phyloP scores from a whole-genome alignment of 1,140 invertebrate species.

The Trichonephila clavata region DNA sequence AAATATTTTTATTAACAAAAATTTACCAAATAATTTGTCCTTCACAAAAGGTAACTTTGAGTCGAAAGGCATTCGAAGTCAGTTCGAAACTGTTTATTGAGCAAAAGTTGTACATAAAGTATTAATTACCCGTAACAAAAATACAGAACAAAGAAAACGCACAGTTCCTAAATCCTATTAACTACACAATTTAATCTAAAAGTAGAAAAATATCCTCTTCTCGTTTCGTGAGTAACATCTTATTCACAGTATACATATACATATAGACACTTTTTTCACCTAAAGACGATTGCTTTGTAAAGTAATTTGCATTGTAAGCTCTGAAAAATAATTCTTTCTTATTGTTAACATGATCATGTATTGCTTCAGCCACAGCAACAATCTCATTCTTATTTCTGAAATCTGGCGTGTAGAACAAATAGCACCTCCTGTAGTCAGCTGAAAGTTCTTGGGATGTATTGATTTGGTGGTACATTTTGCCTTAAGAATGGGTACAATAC shows the following conservation, averaged over 20 bases:
- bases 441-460: neutral
- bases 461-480: slow-evolving; percentile 26
- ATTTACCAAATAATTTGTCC: neutral
- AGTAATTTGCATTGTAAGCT: neutral
- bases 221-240: neutral
- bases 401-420: slow-evolving; percentile 14
- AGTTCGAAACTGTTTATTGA: neutral
- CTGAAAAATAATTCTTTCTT: slow-evolving; percentile 32
- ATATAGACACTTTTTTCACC: slow-evolving; percentile 2
- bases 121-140: neutral
- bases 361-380: neutral
- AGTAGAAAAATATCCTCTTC: slow-evolving; percentile 29
- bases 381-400: slow-evolving; percentile 6
- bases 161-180: neutral
- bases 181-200: neutral
- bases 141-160: neutral
- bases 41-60: neutral
- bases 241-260: neutral
- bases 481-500: slow-evolving; percentile 8
- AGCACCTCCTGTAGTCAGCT: neutral
- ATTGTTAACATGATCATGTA: neutral
- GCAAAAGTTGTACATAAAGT: neutral
- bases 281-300: neutral
- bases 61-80: neutral
- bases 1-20: no score